These are phyloP conservation scores for Oscheius onirici DNA, from an alignment of 2,888 invertebrate species.

Conservation along the genomic window DNA sequence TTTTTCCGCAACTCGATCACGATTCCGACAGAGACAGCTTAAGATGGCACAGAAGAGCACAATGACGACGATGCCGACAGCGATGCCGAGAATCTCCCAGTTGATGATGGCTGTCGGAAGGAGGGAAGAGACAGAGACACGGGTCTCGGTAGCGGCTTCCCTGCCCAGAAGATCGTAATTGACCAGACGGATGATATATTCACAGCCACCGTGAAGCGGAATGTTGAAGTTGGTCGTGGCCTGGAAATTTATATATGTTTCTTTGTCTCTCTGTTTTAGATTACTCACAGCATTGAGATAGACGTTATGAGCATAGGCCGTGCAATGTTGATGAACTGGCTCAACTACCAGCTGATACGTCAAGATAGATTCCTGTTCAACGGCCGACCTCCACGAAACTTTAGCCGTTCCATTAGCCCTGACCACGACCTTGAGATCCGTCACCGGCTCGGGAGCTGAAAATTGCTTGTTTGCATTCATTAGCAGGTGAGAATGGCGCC, in stretches of 20 bases:
- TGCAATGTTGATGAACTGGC: conserved; percentile 10
- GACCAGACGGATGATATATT: conserved; percentile 60
- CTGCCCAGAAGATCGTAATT: conserved; percentile 63
- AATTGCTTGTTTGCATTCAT: conserved; percentile 15
- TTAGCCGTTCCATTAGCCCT: conserved; percentile 55
- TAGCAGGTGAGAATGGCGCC: neutral
- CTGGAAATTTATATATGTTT: conserved; percentile 37
- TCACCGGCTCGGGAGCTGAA: conserved; percentile 67
- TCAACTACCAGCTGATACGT: conserved; percentile 55
- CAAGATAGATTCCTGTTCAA: conserved; percentile 56
- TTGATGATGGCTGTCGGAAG: conserved; percentile 14
- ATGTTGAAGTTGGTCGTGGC: conserved; percentile 51
- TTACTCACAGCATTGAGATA: conserved; percentile 58
- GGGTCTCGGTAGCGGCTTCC: conserved; percentile 49
- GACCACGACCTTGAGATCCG: conserved; percentile 55
- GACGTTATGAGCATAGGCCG: conserved; percentile 36
- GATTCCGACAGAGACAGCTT: conserved; percentile 11
- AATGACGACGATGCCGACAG: neutral
- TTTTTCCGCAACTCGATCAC: conserved; percentile 39
- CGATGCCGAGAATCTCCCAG: conserved; percentile 14
- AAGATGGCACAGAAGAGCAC: conserved; percentile 1
- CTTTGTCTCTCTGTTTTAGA: no score
- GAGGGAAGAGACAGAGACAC: conserved; percentile 30
- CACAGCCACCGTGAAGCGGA: conserved; percentile 56
- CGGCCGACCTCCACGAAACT: conserved; percentile 63